Conservation (phyloP, 2,888 invertebrate genomes). For the Morpho helenor region DNA sequence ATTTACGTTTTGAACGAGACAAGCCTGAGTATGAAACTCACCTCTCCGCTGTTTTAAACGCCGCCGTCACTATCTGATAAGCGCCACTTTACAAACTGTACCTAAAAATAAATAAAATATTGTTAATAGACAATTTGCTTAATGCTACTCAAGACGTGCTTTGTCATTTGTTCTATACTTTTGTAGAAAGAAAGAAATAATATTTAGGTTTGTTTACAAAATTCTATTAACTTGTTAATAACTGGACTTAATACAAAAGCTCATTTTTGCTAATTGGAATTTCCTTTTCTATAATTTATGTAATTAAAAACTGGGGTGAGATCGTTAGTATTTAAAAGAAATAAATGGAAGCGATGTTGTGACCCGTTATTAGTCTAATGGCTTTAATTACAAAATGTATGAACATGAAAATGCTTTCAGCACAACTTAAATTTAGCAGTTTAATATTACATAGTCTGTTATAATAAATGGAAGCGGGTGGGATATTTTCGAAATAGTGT, state of each 20-base stretch:
- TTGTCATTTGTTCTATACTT: no score
- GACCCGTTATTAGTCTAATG: conserved; percentile 27
- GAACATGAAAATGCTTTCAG: conserved; percentile 39
- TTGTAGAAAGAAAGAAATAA: not conserved
- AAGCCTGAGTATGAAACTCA: no score
- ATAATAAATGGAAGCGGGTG: no score
- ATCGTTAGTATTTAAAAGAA: conserved; percentile 10
- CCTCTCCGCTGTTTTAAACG: no score
- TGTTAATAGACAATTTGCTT: no score
- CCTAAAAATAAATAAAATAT: no score
- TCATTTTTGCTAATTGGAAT: conserved; percentile 13
- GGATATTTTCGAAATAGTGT: no score
- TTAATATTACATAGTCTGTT: not conserved
- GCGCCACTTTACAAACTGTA: no score
- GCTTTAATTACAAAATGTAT: conserved; percentile 28
- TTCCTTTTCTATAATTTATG: conserved; percentile 9
- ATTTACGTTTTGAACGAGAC: no score
- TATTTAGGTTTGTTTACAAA: conserved; percentile 8
- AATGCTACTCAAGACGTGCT: no score
- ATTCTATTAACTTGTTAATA: conserved; percentile 5
- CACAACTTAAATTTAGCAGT: conserved; percentile 10
- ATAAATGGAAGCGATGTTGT: conserved; percentile 21
- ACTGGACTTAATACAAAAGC: conserved; percentile 2
- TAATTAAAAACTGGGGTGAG: conserved; percentile 18
- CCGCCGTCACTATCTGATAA: no score